phyloP scores from a whole-genome alignment of 2,888 invertebrate species.

The Acholoe squamosa region DNA sequence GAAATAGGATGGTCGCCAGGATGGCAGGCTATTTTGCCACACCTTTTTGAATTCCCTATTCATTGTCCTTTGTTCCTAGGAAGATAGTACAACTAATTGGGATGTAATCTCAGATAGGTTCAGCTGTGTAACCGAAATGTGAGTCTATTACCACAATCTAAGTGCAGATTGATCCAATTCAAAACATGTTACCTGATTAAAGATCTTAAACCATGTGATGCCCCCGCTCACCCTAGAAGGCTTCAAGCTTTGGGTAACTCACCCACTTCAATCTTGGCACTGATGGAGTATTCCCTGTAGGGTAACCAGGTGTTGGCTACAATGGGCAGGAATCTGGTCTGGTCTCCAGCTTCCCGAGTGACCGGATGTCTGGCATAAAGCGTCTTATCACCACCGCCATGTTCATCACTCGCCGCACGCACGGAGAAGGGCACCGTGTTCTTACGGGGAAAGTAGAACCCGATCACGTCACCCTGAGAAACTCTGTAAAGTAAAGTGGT shows the following conservation, averaged over 20 bases:
- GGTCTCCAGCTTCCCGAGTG: slow-evolving; percentile 17
- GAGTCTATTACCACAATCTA: too few relatives aligned
- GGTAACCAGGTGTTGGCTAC: slow-evolving; percentile 17
- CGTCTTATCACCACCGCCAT: slow-evolving; percentile 17
- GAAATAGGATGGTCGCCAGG: too few relatives aligned
- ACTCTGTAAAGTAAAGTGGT: slow-evolving; percentile 14
- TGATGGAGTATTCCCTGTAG: slow-evolving; percentile 55
- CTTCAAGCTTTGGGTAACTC: not conserved
- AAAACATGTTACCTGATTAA: too few relatives aligned
- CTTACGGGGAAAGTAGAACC: slow-evolving; percentile 49
- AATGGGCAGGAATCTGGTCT: slow-evolving; percentile 13
- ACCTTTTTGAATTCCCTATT: too few relatives aligned
- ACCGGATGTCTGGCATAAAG: not conserved
- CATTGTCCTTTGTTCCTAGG: too few relatives aligned
- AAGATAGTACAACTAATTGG: too few relatives aligned
- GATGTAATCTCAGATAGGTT: too few relatives aligned
- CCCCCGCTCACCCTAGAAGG: too few relatives aligned
- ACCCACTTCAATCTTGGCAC: slow-evolving; percentile 51
- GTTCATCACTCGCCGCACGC: not conserved
- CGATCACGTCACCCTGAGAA: slow-evolving; percentile 28
- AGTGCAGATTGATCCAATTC: too few relatives aligned
- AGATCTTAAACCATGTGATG: too few relatives aligned
- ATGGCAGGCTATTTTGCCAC: too few relatives aligned
- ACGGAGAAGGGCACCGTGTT: slow-evolving; percentile 59
- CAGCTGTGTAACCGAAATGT: too few relatives aligned